Evolutionary conservation across 2,888 invertebrate genomes (phyloP), one percentile per base, ranked within the genome.

Genomic region (Sphaerophoria rueppellii): DNA sequence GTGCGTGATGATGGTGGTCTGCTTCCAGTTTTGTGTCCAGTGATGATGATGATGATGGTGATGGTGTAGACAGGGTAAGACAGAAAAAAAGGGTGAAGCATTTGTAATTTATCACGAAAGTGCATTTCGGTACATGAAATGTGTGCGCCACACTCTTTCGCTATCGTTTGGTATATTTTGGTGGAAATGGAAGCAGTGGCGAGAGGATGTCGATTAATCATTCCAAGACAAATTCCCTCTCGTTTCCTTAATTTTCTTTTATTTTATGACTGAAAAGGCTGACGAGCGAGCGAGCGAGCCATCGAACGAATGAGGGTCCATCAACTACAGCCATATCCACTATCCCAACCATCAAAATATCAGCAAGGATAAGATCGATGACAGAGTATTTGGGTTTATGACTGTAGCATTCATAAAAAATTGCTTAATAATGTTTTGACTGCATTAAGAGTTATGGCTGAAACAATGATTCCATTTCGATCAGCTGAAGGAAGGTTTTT

Each of bases 371-470:
- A 81, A 85, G 81, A 85, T 81, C 85, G 81, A 85, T 81, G 85
- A 76, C 76, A 58, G 83, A 77, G 76, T 54, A 85, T 70, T 85
- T 76, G 77, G 77, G 67, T 81, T 81, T 81, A 80, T 81, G 81
- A 76, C 80, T 81, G 81, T 77, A 81, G 63, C 81, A 72, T 76
- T 81, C 85, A 76, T 85, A 85, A 85, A 85, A 65, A 85, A 85
- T 81, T 85, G 85, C 77, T 85, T 85, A 81, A 85, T 85, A 85
- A 85, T 85, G 81, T 85, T 85, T 85, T 85, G 85, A 85, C 85
- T 85, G 81, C 52, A 63, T 57, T 61, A 73, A 77, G 85, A 85
- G 77, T 85, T 85, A 85, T 81, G 81, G 58, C 71, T 24, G 50
- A 43, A 52, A 70, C 73, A 79, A 79, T 60, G 75, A 72, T 80